phyloP scores from a whole-genome alignment of 2,888 invertebrate species.

The Ariolimax columbianus region DNA sequence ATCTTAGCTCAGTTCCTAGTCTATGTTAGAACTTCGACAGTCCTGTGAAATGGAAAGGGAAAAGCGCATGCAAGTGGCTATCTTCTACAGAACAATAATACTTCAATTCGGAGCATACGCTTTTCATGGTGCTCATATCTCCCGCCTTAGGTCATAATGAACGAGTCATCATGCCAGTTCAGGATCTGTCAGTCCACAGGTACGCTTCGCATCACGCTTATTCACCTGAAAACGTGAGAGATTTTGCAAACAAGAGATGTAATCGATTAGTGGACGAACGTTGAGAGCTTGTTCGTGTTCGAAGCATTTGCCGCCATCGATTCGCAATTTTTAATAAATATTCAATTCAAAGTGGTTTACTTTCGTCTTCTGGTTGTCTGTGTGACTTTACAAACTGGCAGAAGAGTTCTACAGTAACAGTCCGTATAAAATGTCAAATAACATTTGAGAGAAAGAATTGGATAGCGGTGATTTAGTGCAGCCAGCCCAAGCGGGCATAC shows the following conservation, averaged over 20 bases:
- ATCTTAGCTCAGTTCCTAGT: no score
- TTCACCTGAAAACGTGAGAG: not conserved
- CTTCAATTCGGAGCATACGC: not conserved
- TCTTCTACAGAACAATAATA: no score
- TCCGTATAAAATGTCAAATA: not conserved
- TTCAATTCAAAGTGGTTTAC: not conserved
- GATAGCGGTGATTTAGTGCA: not conserved
- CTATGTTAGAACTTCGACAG: no score
- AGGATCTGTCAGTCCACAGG: not conserved
- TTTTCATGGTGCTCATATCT: not conserved
- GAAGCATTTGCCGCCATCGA: constrained; percentile 9
- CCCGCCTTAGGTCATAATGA: not conserved
- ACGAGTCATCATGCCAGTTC: not conserved
- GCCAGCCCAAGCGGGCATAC: not conserved
- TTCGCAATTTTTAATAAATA: constrained; percentile 10
- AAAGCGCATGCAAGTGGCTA: no score
- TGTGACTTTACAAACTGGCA: not conserved
- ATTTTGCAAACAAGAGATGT: not conserved
- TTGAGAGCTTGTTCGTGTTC: constrained; percentile 17
- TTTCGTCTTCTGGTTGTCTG: not conserved
- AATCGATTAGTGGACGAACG: not conserved
- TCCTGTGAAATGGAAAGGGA: no score
- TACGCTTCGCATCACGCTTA: not conserved
- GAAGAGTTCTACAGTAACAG: not conserved
- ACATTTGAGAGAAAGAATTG: not conserved